Percentiles rank a stretch among this genome's conserved stretches.
Evolutionary conservation across 2,797 vertebrate species (phyloP).

Genomic region (Aldrovandia affinis): DNA sequence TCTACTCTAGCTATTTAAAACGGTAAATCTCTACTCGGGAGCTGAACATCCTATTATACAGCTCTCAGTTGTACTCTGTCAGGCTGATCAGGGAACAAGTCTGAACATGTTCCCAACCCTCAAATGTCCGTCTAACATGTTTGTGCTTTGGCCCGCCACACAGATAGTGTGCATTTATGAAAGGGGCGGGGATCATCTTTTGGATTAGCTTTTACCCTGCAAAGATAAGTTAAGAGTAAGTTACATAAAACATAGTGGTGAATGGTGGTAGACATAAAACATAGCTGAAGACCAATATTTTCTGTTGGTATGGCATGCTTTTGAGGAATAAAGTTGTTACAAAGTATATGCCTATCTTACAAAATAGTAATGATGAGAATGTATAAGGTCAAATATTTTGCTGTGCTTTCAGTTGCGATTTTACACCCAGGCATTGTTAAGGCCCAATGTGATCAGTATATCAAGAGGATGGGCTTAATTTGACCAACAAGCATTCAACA

Average conservation of each 20-base stretch:
- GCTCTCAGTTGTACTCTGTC: neutral
- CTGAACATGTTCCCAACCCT: neutral
- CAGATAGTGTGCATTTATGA: neutral
- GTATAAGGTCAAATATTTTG: neutral
- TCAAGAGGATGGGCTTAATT: neutral
- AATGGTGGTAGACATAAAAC: neutral
- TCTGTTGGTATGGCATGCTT: neutral
- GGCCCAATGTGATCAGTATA: neutral
- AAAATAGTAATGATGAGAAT: neutral
- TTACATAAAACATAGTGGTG: too few species aligned
- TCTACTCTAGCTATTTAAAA: constrained; percentile 7
- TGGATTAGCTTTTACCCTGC: neutral
- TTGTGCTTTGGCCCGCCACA: neutral
- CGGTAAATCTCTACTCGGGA: neutral
- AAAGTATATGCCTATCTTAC: neutral
- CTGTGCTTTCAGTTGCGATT: neutral
- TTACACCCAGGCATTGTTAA: neutral
- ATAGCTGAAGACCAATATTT: neutral
- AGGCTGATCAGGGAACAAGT: neutral
- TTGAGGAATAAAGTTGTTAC: neutral
- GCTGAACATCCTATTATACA: neutral
- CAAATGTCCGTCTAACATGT: neutral
- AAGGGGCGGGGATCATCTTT: neutral
- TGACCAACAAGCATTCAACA: neutral
- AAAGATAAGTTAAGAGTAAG: neutral